Evolutionary conservation across 2,888 invertebrate species (phyloP).

Genomic region (Cheilosia scutellata): DNA sequence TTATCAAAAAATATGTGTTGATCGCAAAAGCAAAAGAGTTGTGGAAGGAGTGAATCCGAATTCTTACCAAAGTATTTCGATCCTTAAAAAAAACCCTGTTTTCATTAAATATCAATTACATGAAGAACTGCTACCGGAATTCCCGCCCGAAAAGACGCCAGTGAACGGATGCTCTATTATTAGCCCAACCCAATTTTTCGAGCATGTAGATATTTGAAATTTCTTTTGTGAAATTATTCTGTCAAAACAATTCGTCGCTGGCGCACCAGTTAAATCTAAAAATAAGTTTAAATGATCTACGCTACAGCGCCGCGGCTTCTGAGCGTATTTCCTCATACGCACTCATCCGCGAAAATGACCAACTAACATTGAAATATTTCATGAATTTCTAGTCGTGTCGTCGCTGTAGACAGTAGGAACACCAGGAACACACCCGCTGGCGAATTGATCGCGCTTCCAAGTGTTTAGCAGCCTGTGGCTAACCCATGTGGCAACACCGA

Average conservation of each 20-base stretch:
- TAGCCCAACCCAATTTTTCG: slow-evolving; percentile 27
- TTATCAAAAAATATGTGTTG: too few species aligned
- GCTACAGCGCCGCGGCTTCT: slow-evolving; percentile 8
- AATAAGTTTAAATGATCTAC: slow-evolving; percentile 12
- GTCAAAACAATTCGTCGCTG: slow-evolving; percentile 19
- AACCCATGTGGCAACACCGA: slow-evolving; percentile 1
- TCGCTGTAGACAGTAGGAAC: background rate
- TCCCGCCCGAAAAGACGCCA: background rate
- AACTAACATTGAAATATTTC: slow-evolving; percentile 49
- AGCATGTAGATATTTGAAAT: background rate
- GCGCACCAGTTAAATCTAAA: background rate
- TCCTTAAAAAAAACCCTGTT: too few species aligned
- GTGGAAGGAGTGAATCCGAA: too few species aligned
- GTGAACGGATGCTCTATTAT: slow-evolving; percentile 5
- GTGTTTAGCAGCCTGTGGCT: slow-evolving; percentile 10
- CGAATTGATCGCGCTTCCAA: background rate
- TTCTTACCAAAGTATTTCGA: too few species aligned
- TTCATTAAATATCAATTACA: background rate
- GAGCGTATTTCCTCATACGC: slow-evolving; percentile 41
- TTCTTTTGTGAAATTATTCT: slow-evolving; percentile 10
- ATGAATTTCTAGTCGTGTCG: slow-evolving; percentile 8
- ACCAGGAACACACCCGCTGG: background rate
- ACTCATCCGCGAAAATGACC: slow-evolving; percentile 47
- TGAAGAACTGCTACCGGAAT: slow-evolving; percentile 8
- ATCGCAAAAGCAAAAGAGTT: too few species aligned